Evolutionary conservation across 2,888 invertebrate species (phyloP).

Genomic region (Pyrochroa serraticornis): DNA sequence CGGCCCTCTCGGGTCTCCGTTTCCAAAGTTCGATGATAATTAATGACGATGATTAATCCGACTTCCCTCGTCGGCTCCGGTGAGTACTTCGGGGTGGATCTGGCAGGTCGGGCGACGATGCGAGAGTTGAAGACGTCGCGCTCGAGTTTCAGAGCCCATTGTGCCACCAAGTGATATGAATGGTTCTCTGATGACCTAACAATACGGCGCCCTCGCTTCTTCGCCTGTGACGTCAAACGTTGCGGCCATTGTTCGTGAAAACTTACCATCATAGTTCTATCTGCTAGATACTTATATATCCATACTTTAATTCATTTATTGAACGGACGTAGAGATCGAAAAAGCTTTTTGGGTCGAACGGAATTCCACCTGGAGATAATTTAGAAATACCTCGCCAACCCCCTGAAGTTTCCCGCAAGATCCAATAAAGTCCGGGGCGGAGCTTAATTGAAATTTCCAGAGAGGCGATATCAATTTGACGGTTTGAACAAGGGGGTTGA

Average conservation of each 20-base stretch:
- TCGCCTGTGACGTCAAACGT: conserved; percentile 42
- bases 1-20: not conserved
- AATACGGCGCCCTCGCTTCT: conserved; percentile 38
- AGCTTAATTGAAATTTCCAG: too few species aligned
- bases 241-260: conserved; percentile 32
- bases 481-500: too few species aligned
- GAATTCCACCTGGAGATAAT: too few species aligned
- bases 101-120: conserved; percentile 23
- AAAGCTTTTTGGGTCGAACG: too few species aligned
- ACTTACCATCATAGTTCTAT: conserved; percentile 2
- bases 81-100: conserved; percentile 22
- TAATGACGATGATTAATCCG: conserved; percentile 23
- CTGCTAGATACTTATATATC: too few species aligned
- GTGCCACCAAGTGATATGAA: conserved; percentile 45
- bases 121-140: conserved; percentile 24
- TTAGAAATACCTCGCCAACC: too few species aligned
- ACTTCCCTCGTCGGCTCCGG: conserved; percentile 15
- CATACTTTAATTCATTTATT: too few species aligned
- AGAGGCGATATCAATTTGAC: too few species aligned
- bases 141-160: conserved; percentile 32
- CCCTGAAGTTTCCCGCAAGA: too few species aligned
- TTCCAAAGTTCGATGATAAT: conserved; percentile 23
- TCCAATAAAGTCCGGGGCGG: too few species aligned
- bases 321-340: too few species aligned
- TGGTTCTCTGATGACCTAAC: conserved; percentile 48